Evolutionary conservation across 2,888 invertebrate genomes (phyloP), one percentile per base, ranked within the genome.

Genomic region (Nemotelus pantherinus): DNA sequence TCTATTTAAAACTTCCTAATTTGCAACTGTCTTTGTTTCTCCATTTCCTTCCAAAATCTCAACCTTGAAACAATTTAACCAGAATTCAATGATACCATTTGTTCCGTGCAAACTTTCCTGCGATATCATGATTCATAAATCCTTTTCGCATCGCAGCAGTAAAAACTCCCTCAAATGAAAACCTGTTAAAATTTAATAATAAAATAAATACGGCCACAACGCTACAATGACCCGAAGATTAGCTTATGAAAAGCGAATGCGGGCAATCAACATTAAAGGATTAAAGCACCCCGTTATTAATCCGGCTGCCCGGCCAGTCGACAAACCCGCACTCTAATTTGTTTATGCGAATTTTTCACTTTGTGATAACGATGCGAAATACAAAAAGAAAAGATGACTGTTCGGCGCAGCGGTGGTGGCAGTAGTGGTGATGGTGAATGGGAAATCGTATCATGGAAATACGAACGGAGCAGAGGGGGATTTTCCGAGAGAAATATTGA

Each of bases 201-300:
- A 43, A 55, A 70, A 70, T 53, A 70, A 70, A 70, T 70, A 70
- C 43, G 41, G 55, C 55, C 50, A 48, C n/a, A n/a, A 25, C 25
- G 63, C 43, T 43, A 70, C 70, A 70, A 70, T 70, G 70, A n/a
- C 53, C 55, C 55, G 9, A 25, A 10, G 53, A 70, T 41, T 39
- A 39, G 53, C 9, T 55, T 47, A 53, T 4, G 6, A 53, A 70
- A 55, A 53, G 43, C 6, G 68, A 25, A 68, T 9, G 7, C 53
- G 70, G 43, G 53, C 44, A 70, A 70, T 55, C n/a, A 45, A 44
- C 41, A 70, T 70, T 43, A 70, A 70, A 50, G 70, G 70, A 53
- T 70, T 70, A 55, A 48, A 67, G 39, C 47, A 44, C 25, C 25
- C 43, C 70, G 70, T 53, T 70, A 70, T 70, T 70, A 70, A 70